Conservation (phyloP, 2,888 invertebrate genomes). For the Kryphioiulus occultus region DNA sequence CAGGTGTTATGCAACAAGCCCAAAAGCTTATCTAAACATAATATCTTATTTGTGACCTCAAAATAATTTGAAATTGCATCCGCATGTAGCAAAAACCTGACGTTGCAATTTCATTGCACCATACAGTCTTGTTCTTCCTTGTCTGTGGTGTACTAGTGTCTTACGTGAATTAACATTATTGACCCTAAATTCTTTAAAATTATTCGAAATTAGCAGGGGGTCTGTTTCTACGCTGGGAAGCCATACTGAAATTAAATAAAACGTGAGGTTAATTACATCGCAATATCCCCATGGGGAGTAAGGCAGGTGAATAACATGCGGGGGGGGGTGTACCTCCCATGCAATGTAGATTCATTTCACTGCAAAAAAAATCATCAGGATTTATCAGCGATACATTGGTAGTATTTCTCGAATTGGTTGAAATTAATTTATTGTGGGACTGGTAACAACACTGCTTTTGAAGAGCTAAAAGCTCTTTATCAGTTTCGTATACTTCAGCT, state of each 20-base stretch:
- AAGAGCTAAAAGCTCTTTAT: neutral
- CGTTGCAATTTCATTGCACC: neutral
- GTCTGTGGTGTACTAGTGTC: neutral
- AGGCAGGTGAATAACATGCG: neutral
- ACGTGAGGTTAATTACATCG: neutral
- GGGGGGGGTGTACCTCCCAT: neutral
- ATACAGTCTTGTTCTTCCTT: neutral
- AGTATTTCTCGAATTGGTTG: too few relatives aligned
- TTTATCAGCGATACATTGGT: too few relatives aligned
- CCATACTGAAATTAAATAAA: neutral
- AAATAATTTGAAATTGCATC: slow-evolving; percentile 14
- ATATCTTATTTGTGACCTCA: neutral
- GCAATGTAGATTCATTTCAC: too few relatives aligned
- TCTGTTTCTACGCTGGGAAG: neutral
- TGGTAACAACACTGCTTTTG: too few relatives aligned
- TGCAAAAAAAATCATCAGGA: too few relatives aligned
- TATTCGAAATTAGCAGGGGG: neutral
- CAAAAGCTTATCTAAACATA: neutral
- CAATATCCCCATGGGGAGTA: neutral
- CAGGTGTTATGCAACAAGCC: neutral
- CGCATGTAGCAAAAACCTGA: neutral
- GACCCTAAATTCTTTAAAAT: neutral
- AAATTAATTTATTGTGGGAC: too few relatives aligned
- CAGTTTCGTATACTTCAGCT: neutral
- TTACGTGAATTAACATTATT: neutral